A percentile compares a stretch with the other conserved stretches of the same genome.
These are phyloP conservation scores for Ceratotherium simum DNA, from an alignment of 2,113 vertebrate genomes.

Conservation along the genomic window DNA sequence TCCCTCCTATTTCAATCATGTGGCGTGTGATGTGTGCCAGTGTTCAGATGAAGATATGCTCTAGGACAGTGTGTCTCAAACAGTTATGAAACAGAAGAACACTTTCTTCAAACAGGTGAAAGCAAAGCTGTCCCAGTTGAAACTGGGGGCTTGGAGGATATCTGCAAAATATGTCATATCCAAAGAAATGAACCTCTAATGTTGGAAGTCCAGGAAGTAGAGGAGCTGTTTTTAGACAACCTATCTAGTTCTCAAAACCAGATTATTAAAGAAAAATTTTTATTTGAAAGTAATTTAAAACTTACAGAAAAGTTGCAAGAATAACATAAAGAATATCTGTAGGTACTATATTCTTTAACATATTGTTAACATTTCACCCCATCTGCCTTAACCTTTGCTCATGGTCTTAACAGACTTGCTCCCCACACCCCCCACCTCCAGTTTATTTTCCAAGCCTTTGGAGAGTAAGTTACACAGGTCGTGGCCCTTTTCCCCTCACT, in stretches of 20 bases:
- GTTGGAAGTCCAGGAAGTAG: not conserved
- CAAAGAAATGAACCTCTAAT: conserved; percentile 13
- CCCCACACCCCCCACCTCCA: not conserved
- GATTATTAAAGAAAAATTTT: not conserved
- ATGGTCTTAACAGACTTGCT: not conserved
- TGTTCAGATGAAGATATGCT: not conserved
- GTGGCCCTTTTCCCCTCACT: not conserved
- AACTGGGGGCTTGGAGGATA: not conserved
- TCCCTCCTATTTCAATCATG: not conserved
- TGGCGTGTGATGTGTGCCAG: too few relatives aligned
- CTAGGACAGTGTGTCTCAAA: not conserved
- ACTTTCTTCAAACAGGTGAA: not conserved
- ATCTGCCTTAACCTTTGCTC: not conserved
- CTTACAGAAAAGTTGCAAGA: not conserved
- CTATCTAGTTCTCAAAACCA: not conserved
- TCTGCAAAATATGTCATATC: not conserved
- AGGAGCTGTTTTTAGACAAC: not conserved
- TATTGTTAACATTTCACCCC: not conserved
- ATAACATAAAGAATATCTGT: not conserved
- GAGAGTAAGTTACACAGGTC: not conserved
- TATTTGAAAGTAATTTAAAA: conserved; percentile 46
- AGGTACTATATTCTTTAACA: not conserved
- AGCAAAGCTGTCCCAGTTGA: not conserved
- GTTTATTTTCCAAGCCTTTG: not conserved
- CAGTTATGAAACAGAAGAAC: not conserved